Evolutionary conservation across 2,113 vertebrate species (phyloP), one percentile per base, ranked within the genome.

Genomic region (Equus quagga): DNA sequence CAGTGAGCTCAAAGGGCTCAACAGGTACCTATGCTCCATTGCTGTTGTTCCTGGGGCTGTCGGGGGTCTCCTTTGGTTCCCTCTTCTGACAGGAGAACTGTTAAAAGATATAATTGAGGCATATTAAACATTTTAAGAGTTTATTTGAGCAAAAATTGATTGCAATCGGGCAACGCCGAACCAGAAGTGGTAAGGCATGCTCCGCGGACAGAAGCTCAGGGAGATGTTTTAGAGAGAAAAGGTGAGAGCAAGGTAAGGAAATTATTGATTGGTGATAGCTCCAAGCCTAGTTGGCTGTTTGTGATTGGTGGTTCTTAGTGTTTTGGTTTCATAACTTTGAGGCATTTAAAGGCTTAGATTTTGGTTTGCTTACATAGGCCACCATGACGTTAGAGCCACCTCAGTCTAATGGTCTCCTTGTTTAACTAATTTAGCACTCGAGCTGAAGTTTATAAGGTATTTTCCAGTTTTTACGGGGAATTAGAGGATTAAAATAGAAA

Each of bases 191-290:
- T 15, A 26, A 26, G 10, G 85, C 10, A 67, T 23, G 3, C 15
- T 24, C 6, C 4, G 10, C 56, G 9, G 14, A 21, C 0, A 0
- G 31, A 23, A 58, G 18, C 15, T 44, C 9, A 3, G 2, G 51
- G 64, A 15, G 49, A 49, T 49, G 11, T 62, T 82, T 54, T 24
- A 28, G 6, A 26, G 28, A 36, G 23, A 62, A 79, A 56, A 62
- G 15, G 54, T 28, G 2, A 31, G 31, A 56, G 14, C 54, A 13
- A 70, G 14, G 69, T 46, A 28, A 56, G 69, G 75, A 11, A 51
- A 18, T 41, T 41, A 19, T 5, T 9, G 21, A 36, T 65, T 14
- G n/a, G 69, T 60, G n/a, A 1, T 2, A 12, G 10, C 15, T 75
- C 65, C 58, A n/a, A 26, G 67, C 36, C 6, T 19, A 8, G 46